Base-by-base conservation (phyloP, 1,140 invertebrate species). In the Ceratosolen fusciceps region DNA sequence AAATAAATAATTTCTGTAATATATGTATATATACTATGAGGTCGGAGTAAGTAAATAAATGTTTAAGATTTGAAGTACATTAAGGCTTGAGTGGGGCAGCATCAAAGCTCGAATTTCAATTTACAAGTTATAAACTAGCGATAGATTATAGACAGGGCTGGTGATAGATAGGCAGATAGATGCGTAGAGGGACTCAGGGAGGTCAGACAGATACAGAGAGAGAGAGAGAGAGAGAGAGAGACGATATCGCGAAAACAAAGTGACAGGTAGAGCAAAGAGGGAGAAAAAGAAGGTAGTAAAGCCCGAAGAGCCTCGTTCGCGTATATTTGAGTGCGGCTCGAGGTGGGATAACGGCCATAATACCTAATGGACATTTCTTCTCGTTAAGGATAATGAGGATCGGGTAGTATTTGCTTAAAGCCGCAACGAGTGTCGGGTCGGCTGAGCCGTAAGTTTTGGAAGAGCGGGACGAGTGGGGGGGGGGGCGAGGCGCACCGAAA, bases 381-480 rank as follows among this genome's bases (percentile, higher is more conserved):
- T 58, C 65, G 39, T 80, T 74, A 47, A 31, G 26, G 47, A 62
- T 79, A 74, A 79, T 70, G 72, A 79, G 78, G 19, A 37, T n/a
- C 0, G 26, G 8, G 29, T 26, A 62, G 14, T 5, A n/a, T 31
- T 60, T 60, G 56, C 26, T 31, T 14, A 4, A 12, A 62, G 29
- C 58, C 0, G 12, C 31, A 34, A 29, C 19, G 0, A 62, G 29
- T 62, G 0, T 26, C 58, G 19, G 58, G 12, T 34, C 1, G 12
- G 31, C 19, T 34, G 21, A 1, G 52, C 70, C 12, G 49, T n/a
- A 49, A 47, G 26, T 71, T 71, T 71, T 47, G 14, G 34, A 8
- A 52, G 21, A 52, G 7, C 21, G n/a, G 24, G 43, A 37, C 39
- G 10, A n/a, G n/a, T 16, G 12, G n/a, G n/a, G n/a, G n/a, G n/a